A percentile compares a stretch with the other conserved stretches of the same genome.
These are phyloP conservation scores for Tadarida brasiliensis DNA, from an alignment of 2,797 vertebrate genomes.

Conservation along the genomic window DNA sequence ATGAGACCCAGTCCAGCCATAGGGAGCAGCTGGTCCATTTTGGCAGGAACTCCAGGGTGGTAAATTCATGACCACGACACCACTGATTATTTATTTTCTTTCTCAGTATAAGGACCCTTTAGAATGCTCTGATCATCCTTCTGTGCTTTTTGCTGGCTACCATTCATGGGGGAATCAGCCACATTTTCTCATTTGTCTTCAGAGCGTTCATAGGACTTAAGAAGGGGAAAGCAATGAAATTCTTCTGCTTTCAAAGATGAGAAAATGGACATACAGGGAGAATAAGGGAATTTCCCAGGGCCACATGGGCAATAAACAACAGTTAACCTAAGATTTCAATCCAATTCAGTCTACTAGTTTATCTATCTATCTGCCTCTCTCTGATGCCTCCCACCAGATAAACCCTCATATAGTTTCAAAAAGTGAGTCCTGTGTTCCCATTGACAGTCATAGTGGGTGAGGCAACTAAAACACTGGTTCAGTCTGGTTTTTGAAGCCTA, in stretches of 20 bases:
- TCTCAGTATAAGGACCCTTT: background rate
- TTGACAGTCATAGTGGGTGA: background rate
- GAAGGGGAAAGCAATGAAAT: background rate
- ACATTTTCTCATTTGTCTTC: slow-evolving; percentile 34
- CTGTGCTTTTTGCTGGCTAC: slow-evolving; percentile 20
- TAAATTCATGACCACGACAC: background rate
- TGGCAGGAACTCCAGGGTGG: background rate
- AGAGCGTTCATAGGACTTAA: background rate
- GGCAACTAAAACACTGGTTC: background rate
- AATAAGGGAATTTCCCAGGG: background rate
- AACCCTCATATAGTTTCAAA: background rate
- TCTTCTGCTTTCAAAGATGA: slow-evolving; percentile 43
- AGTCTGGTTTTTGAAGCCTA: background rate
- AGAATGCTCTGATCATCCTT: background rate
- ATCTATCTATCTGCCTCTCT: background rate
- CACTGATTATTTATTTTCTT: background rate
- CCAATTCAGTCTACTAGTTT: background rate
- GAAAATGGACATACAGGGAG: background rate
- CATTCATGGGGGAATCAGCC: background rate
- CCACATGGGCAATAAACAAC: background rate
- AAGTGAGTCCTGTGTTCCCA: background rate
- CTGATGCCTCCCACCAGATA: background rate
- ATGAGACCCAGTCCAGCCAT: background rate
- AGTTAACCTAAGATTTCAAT: background rate
- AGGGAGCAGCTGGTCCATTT: background rate